Percentiles rank a stretch among this genome's conserved stretches.
phyloP scores from a whole-genome alignment of 2,113 vertebrate species.

The Geococcyx californianus region DNA sequence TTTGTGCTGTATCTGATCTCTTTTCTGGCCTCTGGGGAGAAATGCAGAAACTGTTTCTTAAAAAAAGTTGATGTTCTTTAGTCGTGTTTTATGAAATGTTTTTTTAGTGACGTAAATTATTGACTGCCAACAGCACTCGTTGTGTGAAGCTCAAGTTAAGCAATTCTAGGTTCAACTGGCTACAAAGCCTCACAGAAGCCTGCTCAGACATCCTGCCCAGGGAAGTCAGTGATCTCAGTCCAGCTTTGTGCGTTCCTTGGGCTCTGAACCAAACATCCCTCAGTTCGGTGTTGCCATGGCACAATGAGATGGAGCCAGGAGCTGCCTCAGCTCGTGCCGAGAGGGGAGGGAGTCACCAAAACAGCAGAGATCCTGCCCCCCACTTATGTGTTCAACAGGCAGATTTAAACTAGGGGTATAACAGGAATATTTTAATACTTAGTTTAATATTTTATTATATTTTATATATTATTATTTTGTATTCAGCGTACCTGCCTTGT shows the following conservation, averaged over 20 bases:
- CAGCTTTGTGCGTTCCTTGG: background rate
- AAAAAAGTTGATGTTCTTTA: background rate
- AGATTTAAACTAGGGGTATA: background rate
- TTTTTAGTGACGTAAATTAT: background rate
- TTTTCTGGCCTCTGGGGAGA: background rate
- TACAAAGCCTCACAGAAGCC: background rate
- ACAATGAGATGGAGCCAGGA: background rate
- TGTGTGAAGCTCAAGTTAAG: background rate
- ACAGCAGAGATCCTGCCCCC: background rate
- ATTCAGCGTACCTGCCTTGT: background rate
- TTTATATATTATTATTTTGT: background rate
- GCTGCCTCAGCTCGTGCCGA: background rate
- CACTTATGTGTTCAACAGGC: background rate
- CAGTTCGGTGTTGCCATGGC: background rate
- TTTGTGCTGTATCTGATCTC: background rate
- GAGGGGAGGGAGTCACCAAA: background rate
- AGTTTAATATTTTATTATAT: background rate
- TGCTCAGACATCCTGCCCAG: background rate
- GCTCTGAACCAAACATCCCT: background rate
- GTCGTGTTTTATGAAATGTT: fast-evolving
- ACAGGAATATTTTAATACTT: background rate
- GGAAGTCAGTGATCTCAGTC: background rate
- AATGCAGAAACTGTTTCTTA: background rate
- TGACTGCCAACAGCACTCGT: background rate
- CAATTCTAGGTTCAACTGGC: background rate